A percentile compares a stretch with the other conserved stretches of the same genome.
Conservation (phyloP, 1,140 invertebrate genomes). For the Cotesia chilonis region DNA sequence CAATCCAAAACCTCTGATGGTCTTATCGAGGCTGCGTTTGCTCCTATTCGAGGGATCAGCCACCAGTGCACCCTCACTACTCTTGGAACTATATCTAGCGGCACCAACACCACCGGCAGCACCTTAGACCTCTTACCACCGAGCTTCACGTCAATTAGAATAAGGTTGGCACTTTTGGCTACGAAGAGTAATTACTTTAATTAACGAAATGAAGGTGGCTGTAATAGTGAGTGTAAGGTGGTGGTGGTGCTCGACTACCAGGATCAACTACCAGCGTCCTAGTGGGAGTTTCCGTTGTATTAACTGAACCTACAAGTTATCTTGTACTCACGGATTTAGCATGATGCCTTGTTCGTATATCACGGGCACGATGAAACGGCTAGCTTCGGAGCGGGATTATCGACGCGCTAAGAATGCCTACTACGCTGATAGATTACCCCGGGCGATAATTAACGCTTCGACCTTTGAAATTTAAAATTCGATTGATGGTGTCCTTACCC, state of each 20-base stretch:
- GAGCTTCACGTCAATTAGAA: conserved; percentile 69
- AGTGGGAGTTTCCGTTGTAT: conserved; percentile 1
- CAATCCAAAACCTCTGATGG: conserved; percentile 27
- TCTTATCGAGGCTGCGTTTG: conserved; percentile 34
- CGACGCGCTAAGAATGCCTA: background rate
- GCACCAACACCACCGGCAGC: too few relatives aligned
- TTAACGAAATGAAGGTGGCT: conserved; percentile 65
- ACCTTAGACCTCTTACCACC: conserved; percentile 49
- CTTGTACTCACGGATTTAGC: background rate
- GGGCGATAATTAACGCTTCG: background rate
- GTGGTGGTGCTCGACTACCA: background rate
- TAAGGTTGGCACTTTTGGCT: conserved; percentile 67
- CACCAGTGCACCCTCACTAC: conserved; percentile 41
- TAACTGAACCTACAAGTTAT: background rate
- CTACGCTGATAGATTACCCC: background rate
- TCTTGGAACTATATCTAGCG: too few relatives aligned
- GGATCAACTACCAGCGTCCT: background rate
- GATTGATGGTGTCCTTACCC: conserved; percentile 70
- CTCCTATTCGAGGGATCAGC: conserved; percentile 23
- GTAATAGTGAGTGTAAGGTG: background rate
- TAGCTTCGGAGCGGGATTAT: background rate
- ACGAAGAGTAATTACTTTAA: conserved; percentile 70
- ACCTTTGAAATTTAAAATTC: conserved; percentile 8
- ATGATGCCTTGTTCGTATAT: background rate
- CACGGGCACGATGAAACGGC: background rate